Evolutionary conservation across 2,113 vertebrate genomes (phyloP).

Genomic region (Mionectes macconnelli): DNA sequence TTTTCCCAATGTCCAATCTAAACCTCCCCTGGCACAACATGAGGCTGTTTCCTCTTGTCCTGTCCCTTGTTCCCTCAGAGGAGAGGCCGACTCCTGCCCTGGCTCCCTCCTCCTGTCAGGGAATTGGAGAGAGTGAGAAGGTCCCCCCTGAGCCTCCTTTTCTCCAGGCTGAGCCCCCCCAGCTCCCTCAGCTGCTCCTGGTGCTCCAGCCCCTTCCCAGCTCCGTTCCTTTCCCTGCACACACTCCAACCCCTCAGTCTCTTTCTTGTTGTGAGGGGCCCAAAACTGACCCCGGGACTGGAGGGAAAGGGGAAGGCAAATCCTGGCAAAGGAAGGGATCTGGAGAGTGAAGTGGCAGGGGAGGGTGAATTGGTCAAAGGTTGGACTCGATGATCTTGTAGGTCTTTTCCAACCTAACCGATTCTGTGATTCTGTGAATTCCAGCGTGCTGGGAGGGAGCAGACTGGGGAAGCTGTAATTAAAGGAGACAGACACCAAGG

Average conservation of each 20-base stretch:
- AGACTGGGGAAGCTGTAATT: not conserved
- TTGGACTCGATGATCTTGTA: no score
- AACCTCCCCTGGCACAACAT: not conserved
- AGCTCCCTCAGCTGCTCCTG: not conserved
- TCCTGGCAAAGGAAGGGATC: not conserved
- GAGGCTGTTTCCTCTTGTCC: not conserved
- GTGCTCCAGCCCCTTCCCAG: not conserved
- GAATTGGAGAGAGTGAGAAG: fast-evolving
- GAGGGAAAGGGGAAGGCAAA: not conserved
- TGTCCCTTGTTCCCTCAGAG: not conserved
- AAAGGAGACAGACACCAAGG: not conserved
- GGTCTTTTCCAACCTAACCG: no score
- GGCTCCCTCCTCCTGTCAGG: not conserved
- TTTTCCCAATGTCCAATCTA: not conserved
- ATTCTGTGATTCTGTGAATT: not conserved
- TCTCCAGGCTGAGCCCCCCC: not conserved
- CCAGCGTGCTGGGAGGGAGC: fast-evolving
- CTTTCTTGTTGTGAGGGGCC: not conserved
- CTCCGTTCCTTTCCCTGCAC: not conserved
- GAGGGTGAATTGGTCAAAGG: not conserved
- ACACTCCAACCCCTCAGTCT: not conserved
- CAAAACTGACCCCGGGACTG: not conserved
- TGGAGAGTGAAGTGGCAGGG: not conserved
- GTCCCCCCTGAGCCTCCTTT: not conserved
- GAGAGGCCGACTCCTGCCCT: not conserved